Evolutionary conservation across 1,140 invertebrate genomes (phyloP).

Genomic region (Calephelis nemesis): DNA sequence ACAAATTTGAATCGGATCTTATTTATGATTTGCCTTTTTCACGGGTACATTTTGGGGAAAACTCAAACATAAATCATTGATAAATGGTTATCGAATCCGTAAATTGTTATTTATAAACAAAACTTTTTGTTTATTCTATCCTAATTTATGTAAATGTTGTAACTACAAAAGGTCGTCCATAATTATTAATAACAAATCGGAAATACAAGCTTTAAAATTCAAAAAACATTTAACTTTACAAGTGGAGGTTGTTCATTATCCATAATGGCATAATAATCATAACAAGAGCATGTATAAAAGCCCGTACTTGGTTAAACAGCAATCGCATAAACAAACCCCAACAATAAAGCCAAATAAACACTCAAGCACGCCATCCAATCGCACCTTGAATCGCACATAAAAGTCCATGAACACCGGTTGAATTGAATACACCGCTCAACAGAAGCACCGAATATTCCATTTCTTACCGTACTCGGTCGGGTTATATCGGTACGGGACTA

Average conservation of each 20-base stretch:
- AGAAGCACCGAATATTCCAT: slow-evolving; percentile 70
- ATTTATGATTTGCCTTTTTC: slow-evolving; percentile 79
- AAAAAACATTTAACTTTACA: slow-evolving; percentile 41
- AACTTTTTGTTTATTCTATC: slow-evolving; percentile 3
- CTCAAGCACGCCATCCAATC: slow-evolving; percentile 77
- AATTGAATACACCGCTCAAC: slow-evolving; percentile 72
- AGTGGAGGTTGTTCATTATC: slow-evolving; percentile 59
- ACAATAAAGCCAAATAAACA: slow-evolving; percentile 79
- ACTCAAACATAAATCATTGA: slow-evolving; percentile 73
- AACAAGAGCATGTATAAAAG: slow-evolving; percentile 73
- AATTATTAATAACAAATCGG: slow-evolving; percentile 15
- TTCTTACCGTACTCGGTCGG: slow-evolving; percentile 68
- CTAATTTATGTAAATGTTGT: slow-evolving; percentile 17
- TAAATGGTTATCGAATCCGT: slow-evolving; percentile 63
- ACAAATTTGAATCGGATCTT: slow-evolving; percentile 81
- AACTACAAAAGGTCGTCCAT: background rate
- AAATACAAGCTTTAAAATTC: slow-evolving; percentile 30
- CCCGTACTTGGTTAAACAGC: slow-evolving; percentile 76
- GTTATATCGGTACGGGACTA: slow-evolving; percentile 68
- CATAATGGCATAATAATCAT: slow-evolving; percentile 75
- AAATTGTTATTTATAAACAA: slow-evolving; percentile 7
- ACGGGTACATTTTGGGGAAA: slow-evolving; percentile 76
- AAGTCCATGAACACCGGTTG: slow-evolving; percentile 73
- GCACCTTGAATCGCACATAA: slow-evolving; percentile 78
- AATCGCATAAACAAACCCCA: slow-evolving; percentile 79